A percentile compares a stretch with the other conserved stretches of the same genome.
Conservation (phyloP, 2,113 vertebrate species). For the Gulo gulo region DNA sequence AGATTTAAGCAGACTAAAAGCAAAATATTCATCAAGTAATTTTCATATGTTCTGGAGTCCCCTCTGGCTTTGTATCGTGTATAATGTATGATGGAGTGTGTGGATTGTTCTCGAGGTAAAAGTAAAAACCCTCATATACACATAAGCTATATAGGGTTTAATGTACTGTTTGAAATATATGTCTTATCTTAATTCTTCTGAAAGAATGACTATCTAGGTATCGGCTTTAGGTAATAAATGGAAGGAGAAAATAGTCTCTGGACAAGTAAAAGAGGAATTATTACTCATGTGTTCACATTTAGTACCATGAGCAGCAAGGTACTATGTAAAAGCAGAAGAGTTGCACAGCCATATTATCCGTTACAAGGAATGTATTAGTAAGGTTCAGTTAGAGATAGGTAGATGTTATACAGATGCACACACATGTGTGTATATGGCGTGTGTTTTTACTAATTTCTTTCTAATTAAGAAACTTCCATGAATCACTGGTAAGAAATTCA, state of each 20-base stretch:
- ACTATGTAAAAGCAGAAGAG: not conserved
- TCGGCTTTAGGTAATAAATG: not conserved
- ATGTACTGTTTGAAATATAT: not conserved
- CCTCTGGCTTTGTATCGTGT: not conserved
- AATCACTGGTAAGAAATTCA: not conserved
- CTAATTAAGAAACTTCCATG: not conserved
- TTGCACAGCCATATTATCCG: not conserved
- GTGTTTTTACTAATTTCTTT: not conserved
- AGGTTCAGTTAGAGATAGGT: not conserved
- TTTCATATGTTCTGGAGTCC: not conserved
- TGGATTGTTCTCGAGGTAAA: not conserved
- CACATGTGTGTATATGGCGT: not conserved
- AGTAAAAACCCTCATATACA: not conserved
- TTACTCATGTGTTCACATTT: not conserved
- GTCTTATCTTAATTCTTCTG: not conserved
- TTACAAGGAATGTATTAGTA: not conserved
- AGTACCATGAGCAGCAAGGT: not conserved
- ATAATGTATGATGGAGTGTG: not conserved
- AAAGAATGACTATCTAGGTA: not conserved
- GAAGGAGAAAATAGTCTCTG: not conserved
- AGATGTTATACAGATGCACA: not conserved
- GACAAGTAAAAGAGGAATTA: not conserved
- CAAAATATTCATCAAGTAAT: not conserved
- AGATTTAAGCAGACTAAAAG: conserved; percentile 5
- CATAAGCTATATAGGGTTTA: not conserved